Evolutionary conservation across 2,797 vertebrate genomes (phyloP).

Genomic region (Oreochromis mossambicus): DNA sequence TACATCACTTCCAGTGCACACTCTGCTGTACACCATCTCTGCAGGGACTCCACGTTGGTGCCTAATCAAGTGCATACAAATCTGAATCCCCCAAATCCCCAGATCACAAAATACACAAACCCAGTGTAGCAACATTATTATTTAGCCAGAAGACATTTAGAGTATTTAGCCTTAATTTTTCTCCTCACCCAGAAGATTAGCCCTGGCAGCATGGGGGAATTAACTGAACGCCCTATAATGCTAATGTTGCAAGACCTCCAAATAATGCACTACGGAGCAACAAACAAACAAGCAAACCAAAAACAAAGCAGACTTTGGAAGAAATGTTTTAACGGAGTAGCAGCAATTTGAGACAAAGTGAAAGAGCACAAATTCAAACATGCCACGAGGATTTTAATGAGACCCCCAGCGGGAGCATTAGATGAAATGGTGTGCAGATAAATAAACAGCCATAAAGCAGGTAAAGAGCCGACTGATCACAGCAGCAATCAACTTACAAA

Average conservation of each 20-base stretch:
- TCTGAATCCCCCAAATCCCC: neutral
- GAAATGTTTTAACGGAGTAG: neutral
- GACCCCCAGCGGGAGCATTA: neutral
- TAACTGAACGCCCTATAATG: neutral
- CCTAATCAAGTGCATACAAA: neutral
- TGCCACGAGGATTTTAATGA: slow-evolving; percentile 30
- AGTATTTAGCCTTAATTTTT: neutral
- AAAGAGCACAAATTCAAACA: neutral
- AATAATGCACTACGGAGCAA: neutral
- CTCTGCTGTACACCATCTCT: neutral
- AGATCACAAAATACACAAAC: neutral
- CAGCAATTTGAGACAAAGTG: neutral
- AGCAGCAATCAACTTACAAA: neutral
- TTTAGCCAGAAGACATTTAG: neutral
- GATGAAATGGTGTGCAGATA: neutral
- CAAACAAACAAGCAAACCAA: neutral
- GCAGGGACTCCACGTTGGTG: neutral
- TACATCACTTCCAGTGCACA: neutral
- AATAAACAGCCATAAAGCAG: neutral
- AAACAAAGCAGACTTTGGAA: neutral
- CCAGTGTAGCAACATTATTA: neutral
- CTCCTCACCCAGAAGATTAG: neutral
- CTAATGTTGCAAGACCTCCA: neutral
- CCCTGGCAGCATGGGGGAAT: neutral
- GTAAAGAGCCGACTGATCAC: neutral